phyloP scores from a whole-genome alignment of 2,113 vertebrate genomes.

The Electrona antarctica region DNA sequence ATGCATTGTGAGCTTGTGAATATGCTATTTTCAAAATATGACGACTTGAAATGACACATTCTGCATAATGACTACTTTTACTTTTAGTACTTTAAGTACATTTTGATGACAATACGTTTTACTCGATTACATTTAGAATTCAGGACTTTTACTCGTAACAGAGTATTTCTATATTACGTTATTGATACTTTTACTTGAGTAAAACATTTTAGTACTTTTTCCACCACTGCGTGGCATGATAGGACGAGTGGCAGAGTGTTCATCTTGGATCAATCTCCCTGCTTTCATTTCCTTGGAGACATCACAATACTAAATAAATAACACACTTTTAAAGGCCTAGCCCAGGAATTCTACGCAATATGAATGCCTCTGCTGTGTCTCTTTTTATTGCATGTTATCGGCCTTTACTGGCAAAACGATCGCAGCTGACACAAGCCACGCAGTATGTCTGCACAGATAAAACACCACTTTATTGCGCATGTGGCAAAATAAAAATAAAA shows the following conservation, averaged over 20 bases:
- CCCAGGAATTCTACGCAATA: background rate
- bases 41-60: no score
- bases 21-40: no score
- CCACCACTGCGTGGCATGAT: no score
- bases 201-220: no score
- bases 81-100: no score
- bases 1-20: no score
- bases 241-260: background rate
- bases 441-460: conserved; percentile 25
- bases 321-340: conserved; percentile 3
- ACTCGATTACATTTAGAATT: no score
- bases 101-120: no score
- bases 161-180: no score
- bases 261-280: background rate
- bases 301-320: conserved; percentile 15
- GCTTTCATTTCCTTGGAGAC: conserved; percentile 5
- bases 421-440: conserved; percentile 29
- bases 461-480: conserved; percentile 21
- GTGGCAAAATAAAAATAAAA: conserved; percentile 1
- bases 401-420: conserved; percentile 34
- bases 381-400: conserved; percentile 35
- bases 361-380: background rate
- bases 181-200: no score
- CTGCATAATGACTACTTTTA: no score
- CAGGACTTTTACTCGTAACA: no score